Evolutionary conservation across 1,140 invertebrate species (phyloP).

Genomic region (Aleiodes sp.): DNA sequence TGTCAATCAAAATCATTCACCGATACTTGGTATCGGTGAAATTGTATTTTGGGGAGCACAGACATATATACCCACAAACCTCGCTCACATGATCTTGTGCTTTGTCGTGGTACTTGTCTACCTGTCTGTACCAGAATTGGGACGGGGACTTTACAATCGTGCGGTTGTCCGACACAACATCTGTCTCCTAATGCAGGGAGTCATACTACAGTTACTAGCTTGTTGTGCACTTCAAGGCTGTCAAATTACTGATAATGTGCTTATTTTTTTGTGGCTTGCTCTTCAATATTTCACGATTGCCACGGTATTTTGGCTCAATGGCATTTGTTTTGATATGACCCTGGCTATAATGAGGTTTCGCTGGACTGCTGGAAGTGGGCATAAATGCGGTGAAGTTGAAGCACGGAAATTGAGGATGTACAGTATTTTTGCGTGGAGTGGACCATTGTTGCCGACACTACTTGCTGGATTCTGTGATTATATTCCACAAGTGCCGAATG

Average conservation of each 20-base stretch:
- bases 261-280: constrained; percentile 46
- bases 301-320: constrained; percentile 55
- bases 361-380: constrained; percentile 38
- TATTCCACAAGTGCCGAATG: constrained; percentile 40
- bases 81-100: constrained; percentile 51
- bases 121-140: constrained; percentile 44
- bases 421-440: constrained; percentile 41
- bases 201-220: constrained; percentile 41
- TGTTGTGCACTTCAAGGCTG: constrained; percentile 43
- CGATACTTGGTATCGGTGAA: constrained; percentile 29
- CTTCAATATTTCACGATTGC: constrained; percentile 54
- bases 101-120: constrained; percentile 49
- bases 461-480: constrained; percentile 49
- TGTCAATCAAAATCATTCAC: constrained; percentile 6
- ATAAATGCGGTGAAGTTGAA: constrained; percentile 35
- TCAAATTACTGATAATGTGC: constrained; percentile 32
- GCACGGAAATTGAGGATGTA: constrained; percentile 44
- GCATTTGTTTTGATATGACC: constrained; percentile 56
- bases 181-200: constrained; percentile 46
- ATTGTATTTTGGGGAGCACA: constrained; percentile 53
- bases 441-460: constrained; percentile 41
- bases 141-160: constrained; percentile 49
- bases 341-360: constrained; percentile 49
- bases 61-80: constrained; percentile 54
- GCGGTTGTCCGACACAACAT: constrained; percentile 52